Evolutionary conservation across 2,113 vertebrate genomes (phyloP), one percentile per base, ranked within the genome.

Genomic region (Numida meleagris): DNA sequence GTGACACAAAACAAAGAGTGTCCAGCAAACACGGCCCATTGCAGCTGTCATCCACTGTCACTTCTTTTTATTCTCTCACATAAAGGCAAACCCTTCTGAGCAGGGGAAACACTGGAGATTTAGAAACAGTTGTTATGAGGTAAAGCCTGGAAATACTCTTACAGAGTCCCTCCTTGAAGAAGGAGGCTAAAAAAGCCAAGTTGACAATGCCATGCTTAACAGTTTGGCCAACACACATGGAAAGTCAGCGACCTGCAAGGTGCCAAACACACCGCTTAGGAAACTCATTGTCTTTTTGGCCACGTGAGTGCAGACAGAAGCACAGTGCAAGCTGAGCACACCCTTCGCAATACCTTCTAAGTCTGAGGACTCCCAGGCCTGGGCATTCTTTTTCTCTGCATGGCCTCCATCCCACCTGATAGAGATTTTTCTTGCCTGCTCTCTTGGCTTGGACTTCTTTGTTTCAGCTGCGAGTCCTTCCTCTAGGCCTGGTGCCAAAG

Each of bases 1-100:
- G 84, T 11, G 14, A 92, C 53, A 6, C 40, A 19, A 74, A 91
- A 74, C 91, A 87, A 82, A 34, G 68, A 7, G 53, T 43, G 72
- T 70, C 90, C 78, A 84, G 66, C 94, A 55, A 95, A 95, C 36
- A 61, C 89, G 95, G 85, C 93, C 94, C 88, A 83, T 42, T 89
- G 91, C 89, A 97, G 94, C 97, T 97, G 96, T 94, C 97, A 97
- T 83, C 93, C 72, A 72, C 89, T 93, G 96, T 92, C 96, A 89
- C 90, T 94, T 90, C 70, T 17, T 88, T 91, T 97, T 95, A 95
- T 95, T 95, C 89, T 94, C 80, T 53, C 87, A 81, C 81, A 95
- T 81, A 94, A 95, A 97, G 86, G 73, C 95, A 86, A 96, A 93
- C 87, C 79, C 73, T 94, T 96, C 67, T 68, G 92, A 96, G 84